Evolutionary conservation across 2,113 vertebrate species (phyloP).

Genomic region (Cervus canadensis): DNA sequence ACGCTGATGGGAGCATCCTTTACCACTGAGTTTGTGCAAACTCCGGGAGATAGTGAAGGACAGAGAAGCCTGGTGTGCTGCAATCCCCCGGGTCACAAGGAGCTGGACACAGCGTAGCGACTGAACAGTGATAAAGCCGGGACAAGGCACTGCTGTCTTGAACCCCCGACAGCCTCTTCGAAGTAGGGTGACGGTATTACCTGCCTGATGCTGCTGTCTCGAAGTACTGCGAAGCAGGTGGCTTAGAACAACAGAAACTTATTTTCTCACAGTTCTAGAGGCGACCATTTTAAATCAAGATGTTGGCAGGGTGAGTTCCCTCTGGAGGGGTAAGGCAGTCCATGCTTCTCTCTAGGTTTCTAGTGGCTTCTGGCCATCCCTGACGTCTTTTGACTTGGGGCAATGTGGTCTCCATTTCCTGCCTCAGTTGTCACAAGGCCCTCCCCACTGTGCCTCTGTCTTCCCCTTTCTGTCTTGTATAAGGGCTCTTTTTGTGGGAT

Average conservation of each 20-base stretch:
- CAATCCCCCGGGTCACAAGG: not conserved
- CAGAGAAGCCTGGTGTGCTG: not conserved
- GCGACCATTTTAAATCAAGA: not conserved
- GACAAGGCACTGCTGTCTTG: not conserved
- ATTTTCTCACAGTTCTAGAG: not conserved
- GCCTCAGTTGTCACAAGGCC: not conserved
- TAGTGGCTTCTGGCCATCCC: rapidly evolving
- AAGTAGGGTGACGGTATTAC: rapidly evolving
- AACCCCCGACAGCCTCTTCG: rapidly evolving
- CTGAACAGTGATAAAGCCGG: not conserved
- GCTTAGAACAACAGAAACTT: not conserved
- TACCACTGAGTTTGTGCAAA: not conserved
- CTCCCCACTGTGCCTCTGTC: not conserved
- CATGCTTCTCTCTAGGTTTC: not conserved
- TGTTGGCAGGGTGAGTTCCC: not conserved
- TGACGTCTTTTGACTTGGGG: not conserved
- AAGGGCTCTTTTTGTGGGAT: not conserved
- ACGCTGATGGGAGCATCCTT: not conserved
- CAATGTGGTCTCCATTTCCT: not conserved
- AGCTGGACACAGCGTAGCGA: rapidly evolving
- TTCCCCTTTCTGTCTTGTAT: not conserved
- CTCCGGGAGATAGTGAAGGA: not conserved
- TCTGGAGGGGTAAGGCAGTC: not conserved
- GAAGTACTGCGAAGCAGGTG: not conserved
- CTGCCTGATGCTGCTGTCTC: not conserved